Evolutionary conservation across 2,888 invertebrate genomes (phyloP).

Genomic region (Eupithecia dodoneata): DNA sequence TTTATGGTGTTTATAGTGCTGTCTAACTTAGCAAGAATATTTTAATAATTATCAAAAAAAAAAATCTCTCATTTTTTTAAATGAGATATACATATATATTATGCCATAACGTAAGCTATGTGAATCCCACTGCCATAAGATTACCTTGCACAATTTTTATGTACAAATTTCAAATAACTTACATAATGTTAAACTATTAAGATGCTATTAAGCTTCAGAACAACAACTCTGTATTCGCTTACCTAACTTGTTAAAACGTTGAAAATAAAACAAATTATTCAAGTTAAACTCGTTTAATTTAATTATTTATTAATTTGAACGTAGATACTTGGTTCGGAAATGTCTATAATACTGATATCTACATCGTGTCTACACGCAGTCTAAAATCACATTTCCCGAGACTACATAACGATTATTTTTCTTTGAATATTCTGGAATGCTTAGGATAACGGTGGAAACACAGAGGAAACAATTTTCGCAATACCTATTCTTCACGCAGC

Average conservation of each 20-base stretch:
- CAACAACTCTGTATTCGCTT: background rate
- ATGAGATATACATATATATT: background rate
- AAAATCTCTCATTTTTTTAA: background rate
- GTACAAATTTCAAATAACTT: background rate
- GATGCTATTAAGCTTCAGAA: too few relatives aligned
- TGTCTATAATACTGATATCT: conserved; percentile 65
- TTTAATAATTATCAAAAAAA: background rate
- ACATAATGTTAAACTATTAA: too few relatives aligned
- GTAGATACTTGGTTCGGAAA: conserved; percentile 74
- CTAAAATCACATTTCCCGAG: conserved; percentile 45
- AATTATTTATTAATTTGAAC: conserved; percentile 53
- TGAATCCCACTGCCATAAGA: conserved; percentile 6
- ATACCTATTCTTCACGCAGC: conserved; percentile 11
- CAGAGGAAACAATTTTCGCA: conserved; percentile 4
- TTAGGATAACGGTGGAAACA: conserved; percentile 34
- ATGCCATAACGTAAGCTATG: background rate
- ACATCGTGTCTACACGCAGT: conserved; percentile 55
- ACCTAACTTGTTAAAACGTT: conserved; percentile 12
- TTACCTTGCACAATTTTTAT: background rate
- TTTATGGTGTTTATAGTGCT: conserved; percentile 9
- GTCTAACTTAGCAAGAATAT: conserved; percentile 1
- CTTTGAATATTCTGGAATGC: conserved; percentile 41
- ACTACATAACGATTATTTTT: conserved; percentile 29
- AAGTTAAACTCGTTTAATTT: conserved; percentile 66
- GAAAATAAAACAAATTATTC: conserved; percentile 53